Conservation (phyloP, 1,140 invertebrate genomes). For the Philopotamus ludificatus region DNA sequence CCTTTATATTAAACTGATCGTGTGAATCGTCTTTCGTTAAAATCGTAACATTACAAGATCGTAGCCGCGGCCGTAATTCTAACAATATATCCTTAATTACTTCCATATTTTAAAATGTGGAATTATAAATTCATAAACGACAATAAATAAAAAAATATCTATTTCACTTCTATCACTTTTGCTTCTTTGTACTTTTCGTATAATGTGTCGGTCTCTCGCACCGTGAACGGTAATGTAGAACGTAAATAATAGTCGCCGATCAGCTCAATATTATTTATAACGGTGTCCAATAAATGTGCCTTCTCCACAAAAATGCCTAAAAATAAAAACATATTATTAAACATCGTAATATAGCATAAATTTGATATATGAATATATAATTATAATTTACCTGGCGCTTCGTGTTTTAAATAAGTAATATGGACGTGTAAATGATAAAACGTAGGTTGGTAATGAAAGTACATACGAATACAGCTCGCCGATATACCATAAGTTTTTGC, state of each 20-base stretch:
- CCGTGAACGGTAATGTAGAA: conserved; percentile 71
- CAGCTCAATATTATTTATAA: conserved; percentile 90
- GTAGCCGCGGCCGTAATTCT: conserved; percentile 56
- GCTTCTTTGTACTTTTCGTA: conserved; percentile 11
- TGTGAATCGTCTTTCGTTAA: conserved; percentile 52
- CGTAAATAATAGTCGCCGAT: conserved; percentile 81
- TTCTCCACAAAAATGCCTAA: conserved; percentile 68
- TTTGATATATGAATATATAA: conserved; percentile 13
- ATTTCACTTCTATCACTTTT: not conserved
- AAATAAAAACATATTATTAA: conserved; percentile 18
- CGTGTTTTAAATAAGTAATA: conserved; percentile 81
- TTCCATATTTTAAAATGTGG: conserved; percentile 36
- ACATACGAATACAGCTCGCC: conserved; percentile 73
- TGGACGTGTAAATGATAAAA: conserved; percentile 97
- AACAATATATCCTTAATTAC: conserved; percentile 50
- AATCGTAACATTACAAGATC: conserved; percentile 57
- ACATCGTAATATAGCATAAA: conserved; percentile 24
- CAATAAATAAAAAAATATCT: conserved; percentile 7
- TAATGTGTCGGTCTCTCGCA: conserved; percentile 63
- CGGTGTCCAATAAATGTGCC: conserved; percentile 81
- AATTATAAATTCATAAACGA: not conserved
- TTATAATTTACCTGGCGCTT: conserved; percentile 65
- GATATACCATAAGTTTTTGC: conserved; percentile 75
- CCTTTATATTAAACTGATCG: conserved; percentile 52
- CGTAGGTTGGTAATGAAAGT: conserved; percentile 94